Base-by-base conservation (phyloP, 2,113 vertebrate species). In the Grammomys surdaster region DNA sequence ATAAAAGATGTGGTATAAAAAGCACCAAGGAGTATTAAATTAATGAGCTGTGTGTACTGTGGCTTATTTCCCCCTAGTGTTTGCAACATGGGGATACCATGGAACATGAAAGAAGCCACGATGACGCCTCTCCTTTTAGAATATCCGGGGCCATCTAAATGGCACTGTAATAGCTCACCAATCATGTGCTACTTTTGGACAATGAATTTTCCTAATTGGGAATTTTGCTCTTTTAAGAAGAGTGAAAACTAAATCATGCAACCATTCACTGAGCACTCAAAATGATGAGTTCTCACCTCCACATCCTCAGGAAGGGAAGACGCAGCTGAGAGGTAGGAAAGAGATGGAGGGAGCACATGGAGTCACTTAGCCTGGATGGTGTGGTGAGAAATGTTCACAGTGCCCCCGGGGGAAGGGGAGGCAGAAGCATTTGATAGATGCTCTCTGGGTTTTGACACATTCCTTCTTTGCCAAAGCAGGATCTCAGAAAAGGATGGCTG, bases 1-100 rank as follows among this genome's bases (percentile, higher is more conserved):
- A 54, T 80, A 67, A 90, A 96, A 91, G 88, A 81, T 89, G 67
- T 90, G 46, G 11, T 20, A 14, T 36, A 40, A 82, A 72, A 65
- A 84, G 24, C 46, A 33, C 24, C 0, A 4, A 84, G 20, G 8
- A 6, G 54, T 3, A n/a, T 63, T 58, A 54, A 85, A 84, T 26
- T 33, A 24, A 58, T 82, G 43, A 46, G 20, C 46, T 36, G 28
- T 28, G 67, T 40, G 70, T 1, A 36, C 19, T 36, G 24, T 36
- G 48, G 6, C 70, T 48, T 48, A 5, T 4, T 54, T 63, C 77
- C 20, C 48, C 69, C 7, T 93, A 72, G 51, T 93, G 58, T 93
- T 77, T 73, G 60, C 40, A 80, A 40, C 54, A 75, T 40, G 33
- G 4, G 6, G 46, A n/a, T 26, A 60, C 69, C 1, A 3, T 28